Evolutionary conservation across 2,797 vertebrate species (phyloP), one percentile per base, ranked within the genome.

Genomic region (Lindbergichthys nudifrons): DNA sequence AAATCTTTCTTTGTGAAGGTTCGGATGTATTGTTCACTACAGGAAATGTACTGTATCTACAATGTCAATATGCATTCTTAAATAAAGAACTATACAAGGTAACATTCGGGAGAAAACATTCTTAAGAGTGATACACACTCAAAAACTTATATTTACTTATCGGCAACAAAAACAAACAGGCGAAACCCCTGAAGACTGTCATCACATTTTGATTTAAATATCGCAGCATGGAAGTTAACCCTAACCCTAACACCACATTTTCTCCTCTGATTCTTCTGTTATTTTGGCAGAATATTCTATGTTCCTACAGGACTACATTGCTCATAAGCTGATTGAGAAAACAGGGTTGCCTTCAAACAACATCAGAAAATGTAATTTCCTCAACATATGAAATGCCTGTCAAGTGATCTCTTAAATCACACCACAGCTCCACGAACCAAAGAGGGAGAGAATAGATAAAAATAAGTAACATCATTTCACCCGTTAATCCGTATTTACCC

Each of bases 401-500:
- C 26, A 46, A 62, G 14, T 47, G 19, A 59, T 67, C 12, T 57
- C 18, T 61, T 8, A 42, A 42, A 65, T 60, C 36, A 18, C 36
- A 32, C 8, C 16, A 56, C 41, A 11, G 10, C 21, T 16, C 15
- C 32, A 36, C 12, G 26, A 46, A 10, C 6, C 13, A 41, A 23
- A 11, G 26, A 57, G 12, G 39, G 21, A 63, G 19, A n/a, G 14
- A 21, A 26, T 16, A 8, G 41, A 61, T 41, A 47, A n/a, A 46
- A 64, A 41, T 10, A 48, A 47, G 65, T 0, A 42, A 43, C 42
- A 53, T 21, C 4, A 69, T 53, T 47, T 39, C 7, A 18, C 52
- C 59, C 21, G 47, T 70, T 62, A 50, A 47, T 62, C 30, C 77
- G 41, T 2, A 45, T 77, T 77, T 21, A 14, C 23, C 48, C 48